phyloP scores from a whole-genome alignment of 1,140 invertebrate genomes.

The Odontomachus brunneus region DNA sequence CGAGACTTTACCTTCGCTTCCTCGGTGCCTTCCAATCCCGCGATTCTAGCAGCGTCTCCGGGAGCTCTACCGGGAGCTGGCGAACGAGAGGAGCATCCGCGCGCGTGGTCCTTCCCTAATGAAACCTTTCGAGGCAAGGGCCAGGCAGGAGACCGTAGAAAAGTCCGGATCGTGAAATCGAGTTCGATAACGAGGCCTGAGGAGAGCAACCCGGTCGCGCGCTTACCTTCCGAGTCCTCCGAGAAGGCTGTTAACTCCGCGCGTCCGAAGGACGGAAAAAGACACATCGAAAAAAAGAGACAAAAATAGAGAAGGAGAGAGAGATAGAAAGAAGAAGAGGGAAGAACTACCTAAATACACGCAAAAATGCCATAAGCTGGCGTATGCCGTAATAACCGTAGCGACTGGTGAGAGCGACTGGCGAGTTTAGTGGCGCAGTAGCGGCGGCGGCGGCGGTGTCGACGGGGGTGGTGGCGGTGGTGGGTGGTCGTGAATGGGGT shows the following conservation, averaged over 20 bases:
- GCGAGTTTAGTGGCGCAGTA: conserved; percentile 29
- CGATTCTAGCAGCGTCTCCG: conserved; percentile 34
- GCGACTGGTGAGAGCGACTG: conserved; percentile 27
- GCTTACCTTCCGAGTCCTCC: conserved; percentile 44
- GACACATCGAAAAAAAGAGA: conserved; percentile 23
- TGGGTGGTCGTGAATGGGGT: conserved; percentile 23
- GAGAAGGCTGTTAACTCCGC: conserved; percentile 53
- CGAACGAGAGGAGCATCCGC: conserved; percentile 32
- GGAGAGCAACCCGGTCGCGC: neutral
- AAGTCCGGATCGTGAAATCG: conserved; percentile 37
- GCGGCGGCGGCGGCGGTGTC: neutral
- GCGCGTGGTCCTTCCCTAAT: conserved; percentile 52
- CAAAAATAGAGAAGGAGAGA: conserved; percentile 1
- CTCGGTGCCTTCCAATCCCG: neutral
- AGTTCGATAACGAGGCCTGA: conserved; percentile 67
- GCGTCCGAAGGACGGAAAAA: neutral
- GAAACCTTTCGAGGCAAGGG: conserved; percentile 58
- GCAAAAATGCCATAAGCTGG: conserved; percentile 76
- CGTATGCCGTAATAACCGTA: conserved; percentile 76
- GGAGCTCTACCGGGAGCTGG: conserved; percentile 8
- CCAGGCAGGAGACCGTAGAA: conserved; percentile 40
- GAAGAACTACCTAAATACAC: conserved; percentile 71
- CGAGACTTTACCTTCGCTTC: conserved; percentile 23
- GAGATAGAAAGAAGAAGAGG: neutral
- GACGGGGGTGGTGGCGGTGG: neutral